These are phyloP conservation scores for Tanypteryx hageni DNA, from an alignment of 2,888 invertebrate genomes.

Conservation along the genomic window DNA sequence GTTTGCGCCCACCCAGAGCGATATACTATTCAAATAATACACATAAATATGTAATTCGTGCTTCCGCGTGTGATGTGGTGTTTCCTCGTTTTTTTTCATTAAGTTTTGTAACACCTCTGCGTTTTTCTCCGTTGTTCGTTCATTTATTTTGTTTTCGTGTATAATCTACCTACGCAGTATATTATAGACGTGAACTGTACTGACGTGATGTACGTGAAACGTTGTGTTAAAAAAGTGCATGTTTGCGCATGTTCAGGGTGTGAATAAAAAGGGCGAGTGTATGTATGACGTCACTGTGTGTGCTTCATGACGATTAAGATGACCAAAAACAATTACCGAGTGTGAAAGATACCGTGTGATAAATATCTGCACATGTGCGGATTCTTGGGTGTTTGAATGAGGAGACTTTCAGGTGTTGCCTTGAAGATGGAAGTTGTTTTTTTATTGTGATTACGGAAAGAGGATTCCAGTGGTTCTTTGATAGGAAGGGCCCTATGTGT, in stretches of 20 bases:
- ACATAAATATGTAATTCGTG: slow-evolving; percentile 17
- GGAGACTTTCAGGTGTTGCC: neutral
- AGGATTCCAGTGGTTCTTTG: neutral
- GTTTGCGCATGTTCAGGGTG: neutral
- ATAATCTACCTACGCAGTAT: neutral
- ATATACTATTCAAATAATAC: neutral
- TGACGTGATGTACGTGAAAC: neutral
- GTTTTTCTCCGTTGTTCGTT: neutral
- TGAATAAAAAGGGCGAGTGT: neutral
- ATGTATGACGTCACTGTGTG: neutral
- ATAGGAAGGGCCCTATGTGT: too few species aligned
- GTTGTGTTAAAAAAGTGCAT: neutral
- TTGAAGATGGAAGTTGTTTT: neutral
- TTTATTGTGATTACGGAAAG: neutral
- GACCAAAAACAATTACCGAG: neutral
- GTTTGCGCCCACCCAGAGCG: neutral
- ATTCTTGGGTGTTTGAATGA: too few species aligned
- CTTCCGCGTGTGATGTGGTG: slow-evolving; percentile 57
- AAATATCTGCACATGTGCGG: too few species aligned
- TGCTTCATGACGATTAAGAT: neutral
- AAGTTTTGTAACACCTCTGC: neutral
- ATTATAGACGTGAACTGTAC: neutral
- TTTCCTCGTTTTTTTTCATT: neutral
- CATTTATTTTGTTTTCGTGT: neutral
- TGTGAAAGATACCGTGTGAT: neutral